Conservation (phyloP, 1,140 invertebrate genomes). For the Neodiprion lecontei region DNA sequence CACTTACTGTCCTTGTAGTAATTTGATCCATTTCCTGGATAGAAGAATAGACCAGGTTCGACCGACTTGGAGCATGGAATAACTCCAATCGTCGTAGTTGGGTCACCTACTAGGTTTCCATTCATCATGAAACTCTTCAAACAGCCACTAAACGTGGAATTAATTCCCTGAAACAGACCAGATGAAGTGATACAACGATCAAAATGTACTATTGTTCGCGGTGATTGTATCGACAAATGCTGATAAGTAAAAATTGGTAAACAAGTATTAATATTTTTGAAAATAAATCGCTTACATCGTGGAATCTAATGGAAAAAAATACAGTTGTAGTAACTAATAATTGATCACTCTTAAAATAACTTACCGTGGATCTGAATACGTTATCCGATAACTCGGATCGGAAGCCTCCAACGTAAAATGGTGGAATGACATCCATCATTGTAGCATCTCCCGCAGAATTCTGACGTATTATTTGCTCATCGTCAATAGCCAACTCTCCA, state of each 20-base stretch:
- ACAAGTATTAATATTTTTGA: slow-evolving; percentile 16
- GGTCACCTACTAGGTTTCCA: slow-evolving; percentile 68
- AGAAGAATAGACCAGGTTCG: slow-evolving; percentile 92
- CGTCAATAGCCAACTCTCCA: slow-evolving; percentile 76
- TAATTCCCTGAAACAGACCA: slow-evolving; percentile 60
- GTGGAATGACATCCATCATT: slow-evolving; percentile 70
- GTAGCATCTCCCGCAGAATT: slow-evolving; percentile 63
- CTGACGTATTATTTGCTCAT: slow-evolving; percentile 63
- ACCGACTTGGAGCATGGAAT: slow-evolving; percentile 82
- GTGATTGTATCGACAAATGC: neutral
- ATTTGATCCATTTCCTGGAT: slow-evolving; percentile 69
- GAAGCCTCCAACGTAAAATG: slow-evolving; percentile 84
- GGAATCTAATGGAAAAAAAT: slow-evolving; percentile 13
- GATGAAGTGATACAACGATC: neutral
- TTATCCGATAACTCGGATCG: slow-evolving; percentile 38
- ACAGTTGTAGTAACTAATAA: slow-evolving; percentile 19
- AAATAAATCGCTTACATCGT: slow-evolving; percentile 9
- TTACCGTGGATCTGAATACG: slow-evolving; percentile 51
- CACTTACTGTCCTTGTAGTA: slow-evolving; percentile 70
- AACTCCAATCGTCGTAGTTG: slow-evolving; percentile 66
- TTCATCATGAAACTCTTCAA: slow-evolving; percentile 82
- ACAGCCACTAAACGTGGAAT: slow-evolving; percentile 85
- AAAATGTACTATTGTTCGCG: no score
- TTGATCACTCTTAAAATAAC: slow-evolving; percentile 34
- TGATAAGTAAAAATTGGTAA: slow-evolving; percentile 17